Base-by-base conservation (phyloP, 30 jellyfish, hydroid and myxozoan species). In the Hydra vulgaris region DNA sequence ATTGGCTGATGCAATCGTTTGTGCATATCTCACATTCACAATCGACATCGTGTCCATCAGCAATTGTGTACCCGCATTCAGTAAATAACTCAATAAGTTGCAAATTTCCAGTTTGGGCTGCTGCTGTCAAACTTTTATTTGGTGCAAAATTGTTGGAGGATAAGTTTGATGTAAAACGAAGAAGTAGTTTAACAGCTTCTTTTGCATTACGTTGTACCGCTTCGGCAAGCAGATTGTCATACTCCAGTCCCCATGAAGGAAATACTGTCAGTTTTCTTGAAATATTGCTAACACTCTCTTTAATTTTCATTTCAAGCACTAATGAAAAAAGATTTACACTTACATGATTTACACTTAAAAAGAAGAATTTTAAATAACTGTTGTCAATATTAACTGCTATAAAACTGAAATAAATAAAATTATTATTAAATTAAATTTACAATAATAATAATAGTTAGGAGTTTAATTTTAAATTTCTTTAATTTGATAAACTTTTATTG, bases 11-110 rank as follows among this genome's bases (percentile, higher is more conserved):
- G 15, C 79, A 79, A 74, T 89, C 93, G 15, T 67, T 72, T 55
- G 54, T 25, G 83, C 96, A 89, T 18, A 26, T 5, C 83, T 81
- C 74, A 84, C 96, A 89, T 23, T 69, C 74, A 67, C 96, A 89
- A 25, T 40, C 71, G 22, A 86, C 21, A 17, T 79, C 90, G 23
- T 89, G 96, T 24, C 95, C 95, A 69, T 23, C 23, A 5, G 54
- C 72, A 25, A 89, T 85, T 21, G 70, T 77, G 82, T 77, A 89
- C 18, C 95, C 95, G 75, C 85, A 83, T 54, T 90, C 70, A 53
- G 85, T 27, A 25, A 89, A 85, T 54, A 84, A 52, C 23, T 81
- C 74, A 24, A 89, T 81, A 79, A 89, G 23, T 55, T 76, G 85
- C 21, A 23, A 52, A 53, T 79, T 52, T 71, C 95, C 89, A 17